phyloP scores from a whole-genome alignment of 2,113 vertebrate genomes.

The Galeopterus variegatus region DNA sequence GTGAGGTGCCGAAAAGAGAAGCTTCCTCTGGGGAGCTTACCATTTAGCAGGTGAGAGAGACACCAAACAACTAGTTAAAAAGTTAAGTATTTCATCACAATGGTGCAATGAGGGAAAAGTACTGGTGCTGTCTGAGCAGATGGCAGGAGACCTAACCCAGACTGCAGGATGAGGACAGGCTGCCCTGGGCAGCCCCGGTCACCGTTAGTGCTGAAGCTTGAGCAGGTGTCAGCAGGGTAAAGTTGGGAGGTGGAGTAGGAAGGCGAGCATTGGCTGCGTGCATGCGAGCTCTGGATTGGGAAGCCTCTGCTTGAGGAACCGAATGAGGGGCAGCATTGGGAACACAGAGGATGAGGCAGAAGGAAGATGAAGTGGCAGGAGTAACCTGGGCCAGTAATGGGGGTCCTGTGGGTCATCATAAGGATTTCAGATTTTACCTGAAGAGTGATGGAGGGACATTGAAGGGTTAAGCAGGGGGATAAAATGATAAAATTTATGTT shows the following conservation, averaged over 20 bases:
- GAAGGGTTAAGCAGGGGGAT: not conserved
- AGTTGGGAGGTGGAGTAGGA: not conserved
- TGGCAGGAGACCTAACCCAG: fast-evolving
- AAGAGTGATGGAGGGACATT: not conserved
- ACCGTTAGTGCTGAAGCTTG: fast-evolving
- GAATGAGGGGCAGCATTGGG: not conserved
- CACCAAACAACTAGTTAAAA: not conserved
- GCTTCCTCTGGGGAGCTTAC: not conserved
- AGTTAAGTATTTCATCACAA: not conserved
- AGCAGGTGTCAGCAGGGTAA: not conserved
- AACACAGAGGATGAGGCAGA: not conserved
- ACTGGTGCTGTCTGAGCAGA: not conserved
- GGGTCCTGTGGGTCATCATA: not conserved
- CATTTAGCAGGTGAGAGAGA: not conserved
- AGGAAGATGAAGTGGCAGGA: not conserved
- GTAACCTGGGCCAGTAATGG: too few species aligned
- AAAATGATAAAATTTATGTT: not conserved
- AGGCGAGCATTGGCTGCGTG: not conserved
- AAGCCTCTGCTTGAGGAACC: not conserved
- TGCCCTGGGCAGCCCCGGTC: not conserved
- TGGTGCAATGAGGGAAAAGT: too few species aligned
- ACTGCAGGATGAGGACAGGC: not conserved
- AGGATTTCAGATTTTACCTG: not conserved
- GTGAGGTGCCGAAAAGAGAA: not conserved
- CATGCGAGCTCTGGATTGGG: fast-evolving